Conservation (phyloP, 1,140 invertebrate genomes). For the Zaprionus davidi region DNA sequence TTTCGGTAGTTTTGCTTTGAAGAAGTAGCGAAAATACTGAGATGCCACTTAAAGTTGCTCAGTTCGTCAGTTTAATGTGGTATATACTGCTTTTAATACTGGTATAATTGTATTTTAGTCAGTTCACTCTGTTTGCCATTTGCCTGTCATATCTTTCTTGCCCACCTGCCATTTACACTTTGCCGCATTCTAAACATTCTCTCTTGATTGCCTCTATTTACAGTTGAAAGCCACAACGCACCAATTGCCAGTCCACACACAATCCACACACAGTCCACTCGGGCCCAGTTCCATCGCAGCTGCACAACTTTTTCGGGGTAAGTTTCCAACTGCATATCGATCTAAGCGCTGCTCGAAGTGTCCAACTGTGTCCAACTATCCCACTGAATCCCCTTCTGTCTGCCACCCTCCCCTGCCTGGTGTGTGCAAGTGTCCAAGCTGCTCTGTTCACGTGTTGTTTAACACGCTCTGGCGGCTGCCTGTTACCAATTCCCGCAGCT, state of each 20-base stretch:
- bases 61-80: background rate
- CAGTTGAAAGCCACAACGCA: slow-evolving; percentile 31
- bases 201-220: slow-evolving; percentile 14
- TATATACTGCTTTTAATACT: background rate
- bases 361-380: background rate
- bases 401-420: background rate
- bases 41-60: background rate
- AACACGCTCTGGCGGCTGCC: slow-evolving; percentile 52
- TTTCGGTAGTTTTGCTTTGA: slow-evolving; percentile 29
- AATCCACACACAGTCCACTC: slow-evolving; percentile 4
- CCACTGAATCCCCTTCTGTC: background rate
- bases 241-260: background rate
- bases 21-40: background rate
- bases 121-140: background rate
- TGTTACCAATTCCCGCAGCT: slow-evolving; percentile 26
- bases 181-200: slow-evolving; percentile 6
- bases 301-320: slow-evolving; percentile 30
- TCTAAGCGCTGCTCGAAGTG: slow-evolving; percentile 14
- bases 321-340: slow-evolving; percentile 34
- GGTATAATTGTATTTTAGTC: background rate
- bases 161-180: background rate
- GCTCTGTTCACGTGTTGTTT: slow-evolving; percentile 56
- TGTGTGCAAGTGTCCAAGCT: slow-evolving; percentile 30
- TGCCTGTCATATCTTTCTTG: background rate
- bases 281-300: too few relatives aligned